These are phyloP conservation scores for Seira ritae DNA, from an alignment of 2,888 invertebrate genomes.

Conservation along the genomic window DNA sequence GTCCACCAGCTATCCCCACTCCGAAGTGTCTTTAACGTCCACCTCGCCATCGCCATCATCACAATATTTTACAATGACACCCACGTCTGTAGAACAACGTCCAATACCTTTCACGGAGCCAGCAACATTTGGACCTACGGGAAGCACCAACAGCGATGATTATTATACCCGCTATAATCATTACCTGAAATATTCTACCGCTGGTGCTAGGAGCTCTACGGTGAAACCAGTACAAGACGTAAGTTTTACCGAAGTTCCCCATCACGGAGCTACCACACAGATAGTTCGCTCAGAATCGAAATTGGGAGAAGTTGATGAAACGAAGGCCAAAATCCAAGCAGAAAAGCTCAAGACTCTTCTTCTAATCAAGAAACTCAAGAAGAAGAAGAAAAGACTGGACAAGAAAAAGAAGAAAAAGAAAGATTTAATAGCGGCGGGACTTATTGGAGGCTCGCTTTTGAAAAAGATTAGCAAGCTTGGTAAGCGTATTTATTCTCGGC, in stretches of 20 bases:
- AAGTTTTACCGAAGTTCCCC: constrained; percentile 23
- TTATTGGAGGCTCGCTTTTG: constrained; percentile 10
- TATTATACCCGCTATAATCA: constrained; percentile 36
- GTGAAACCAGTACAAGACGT: constrained; percentile 8
- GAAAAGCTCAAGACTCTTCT: constrained; percentile 32
- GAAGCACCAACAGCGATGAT: constrained; percentile 26
- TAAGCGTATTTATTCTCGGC: too few species aligned
- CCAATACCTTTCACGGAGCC: constrained; percentile 36
- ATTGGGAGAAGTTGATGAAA: constrained; percentile 17
- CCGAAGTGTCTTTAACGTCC: neutral
- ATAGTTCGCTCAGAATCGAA: constrained; percentile 13
- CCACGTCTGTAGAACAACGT: constrained; percentile 46
- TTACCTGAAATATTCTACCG: constrained; percentile 35
- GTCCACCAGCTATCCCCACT: neutral
- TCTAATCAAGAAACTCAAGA: constrained; percentile 51
- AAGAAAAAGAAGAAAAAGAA: constrained; percentile 37
- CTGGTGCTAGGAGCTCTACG: constrained; percentile 18
- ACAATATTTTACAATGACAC: too few species aligned
- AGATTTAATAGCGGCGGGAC: constrained; percentile 5
- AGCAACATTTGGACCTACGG: neutral
- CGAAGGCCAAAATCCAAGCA: neutral
- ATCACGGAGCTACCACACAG: constrained; percentile 22
- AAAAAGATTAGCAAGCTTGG: constrained; percentile 30
- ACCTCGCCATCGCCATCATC: constrained; percentile 21
- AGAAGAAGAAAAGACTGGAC: constrained; percentile 50